These are phyloP conservation scores for Dasypogon diadema DNA, from an alignment of 2,888 invertebrate species.

Conservation along the genomic window DNA sequence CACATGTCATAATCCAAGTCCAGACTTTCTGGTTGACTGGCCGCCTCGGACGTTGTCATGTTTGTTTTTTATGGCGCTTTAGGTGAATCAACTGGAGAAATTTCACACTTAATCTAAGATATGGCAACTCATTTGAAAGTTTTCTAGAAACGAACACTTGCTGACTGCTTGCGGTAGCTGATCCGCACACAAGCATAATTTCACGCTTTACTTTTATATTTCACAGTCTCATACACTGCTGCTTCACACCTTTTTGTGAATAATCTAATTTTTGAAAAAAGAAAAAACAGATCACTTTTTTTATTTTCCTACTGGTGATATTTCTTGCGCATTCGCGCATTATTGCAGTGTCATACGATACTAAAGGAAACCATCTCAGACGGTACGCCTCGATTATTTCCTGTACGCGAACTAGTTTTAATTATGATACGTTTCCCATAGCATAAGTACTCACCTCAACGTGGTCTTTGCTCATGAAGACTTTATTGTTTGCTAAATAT, in stretches of 20 bases:
- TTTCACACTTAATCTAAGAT: constrained; percentile 28
- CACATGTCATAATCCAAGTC: constrained; percentile 89
- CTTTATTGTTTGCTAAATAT: constrained; percentile 7
- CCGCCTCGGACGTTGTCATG: constrained; percentile 61
- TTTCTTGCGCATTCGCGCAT: constrained; percentile 10
- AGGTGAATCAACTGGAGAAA: constrained; percentile 5
- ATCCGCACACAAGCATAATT: constrained; percentile 41
- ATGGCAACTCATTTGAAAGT: constrained; percentile 45
- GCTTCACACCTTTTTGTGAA: not conserved
- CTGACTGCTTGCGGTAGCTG: constrained; percentile 1
- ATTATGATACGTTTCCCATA: constrained; percentile 9
- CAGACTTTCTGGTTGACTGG: constrained; percentile 72
- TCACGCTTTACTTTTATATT: constrained; percentile 15
- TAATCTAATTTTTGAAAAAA: not conserved
- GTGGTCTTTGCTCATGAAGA: constrained; percentile 25
- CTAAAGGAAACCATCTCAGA: constrained; percentile 14
- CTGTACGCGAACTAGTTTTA: constrained; percentile 32
- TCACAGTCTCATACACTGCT: not conserved
- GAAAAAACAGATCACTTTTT: constrained; percentile 32
- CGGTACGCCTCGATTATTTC: constrained; percentile 20
- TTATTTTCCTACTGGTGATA: not conserved
- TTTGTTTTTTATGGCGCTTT: constrained; percentile 11
- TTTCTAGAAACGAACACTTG: constrained; percentile 10
- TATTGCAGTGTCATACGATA: constrained; percentile 35
- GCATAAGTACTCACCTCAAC: not conserved